These are phyloP conservation scores for Cremastinae sp. DNA, from an alignment of 2,888 invertebrate species.

Conservation along the genomic window DNA sequence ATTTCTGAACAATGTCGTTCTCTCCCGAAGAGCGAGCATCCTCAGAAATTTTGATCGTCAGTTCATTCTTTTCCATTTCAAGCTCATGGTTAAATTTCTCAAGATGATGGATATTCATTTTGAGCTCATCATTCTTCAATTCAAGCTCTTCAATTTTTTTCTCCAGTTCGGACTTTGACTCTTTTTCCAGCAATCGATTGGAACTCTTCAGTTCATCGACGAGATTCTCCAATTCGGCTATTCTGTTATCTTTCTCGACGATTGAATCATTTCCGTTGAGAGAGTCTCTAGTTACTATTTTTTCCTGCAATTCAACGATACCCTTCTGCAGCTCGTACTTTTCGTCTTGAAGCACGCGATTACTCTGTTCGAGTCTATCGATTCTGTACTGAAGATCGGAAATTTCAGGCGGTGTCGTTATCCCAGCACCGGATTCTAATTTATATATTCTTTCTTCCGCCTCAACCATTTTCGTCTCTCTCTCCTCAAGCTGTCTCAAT, in stretches of 20 bases:
- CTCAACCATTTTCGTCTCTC: conserved; percentile 81
- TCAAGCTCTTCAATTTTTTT: conserved; percentile 70
- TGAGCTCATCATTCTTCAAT: conserved; percentile 71
- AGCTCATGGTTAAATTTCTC: conserved; percentile 71
- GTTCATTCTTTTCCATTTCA: conserved; percentile 69
- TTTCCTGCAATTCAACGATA: conserved; percentile 73
- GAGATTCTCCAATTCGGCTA: conserved; percentile 79
- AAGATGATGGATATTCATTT: conserved; percentile 69
- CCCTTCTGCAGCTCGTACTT: conserved; percentile 75
- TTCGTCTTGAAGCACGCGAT: conserved; percentile 73
- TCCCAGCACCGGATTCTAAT: conserved; percentile 72
- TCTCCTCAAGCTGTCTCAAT: conserved; percentile 82
- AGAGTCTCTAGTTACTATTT: conserved; percentile 68
- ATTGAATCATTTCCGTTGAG: conserved; percentile 66
- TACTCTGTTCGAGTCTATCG: conserved; percentile 69
- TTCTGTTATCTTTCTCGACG: conserved; percentile 77
- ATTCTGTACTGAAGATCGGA: conserved; percentile 71
- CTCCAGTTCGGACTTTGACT: conserved; percentile 72
- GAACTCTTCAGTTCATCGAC: conserved; percentile 76
- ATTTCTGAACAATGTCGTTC: conserved; percentile 79
- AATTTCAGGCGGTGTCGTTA: conserved; percentile 65
- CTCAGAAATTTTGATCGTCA: conserved; percentile 62
- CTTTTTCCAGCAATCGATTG: conserved; percentile 72
- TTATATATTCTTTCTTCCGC: conserved; percentile 72
- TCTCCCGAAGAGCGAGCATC: conserved; percentile 68